Base-by-base conservation (phyloP, 2,888 invertebrate species). In the Idaea biselata region DNA sequence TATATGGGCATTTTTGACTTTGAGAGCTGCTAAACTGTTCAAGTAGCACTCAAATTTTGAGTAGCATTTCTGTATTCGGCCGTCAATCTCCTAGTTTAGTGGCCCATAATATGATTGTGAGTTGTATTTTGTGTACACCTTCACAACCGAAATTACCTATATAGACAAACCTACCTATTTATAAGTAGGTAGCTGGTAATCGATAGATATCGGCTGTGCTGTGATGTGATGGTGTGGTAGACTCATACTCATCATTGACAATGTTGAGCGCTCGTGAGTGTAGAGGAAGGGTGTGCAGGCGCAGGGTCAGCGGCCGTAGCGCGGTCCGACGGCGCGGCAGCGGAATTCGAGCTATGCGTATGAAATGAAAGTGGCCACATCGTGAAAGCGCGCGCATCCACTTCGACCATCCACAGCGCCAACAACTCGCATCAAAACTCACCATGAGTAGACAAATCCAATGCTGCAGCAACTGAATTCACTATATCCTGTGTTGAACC, bases 231-330 rank as follows among this genome's bases (percentile, higher is more conserved):
- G 44, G 8, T 44, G 14, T 44, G 8, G 44, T 8, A 32, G 32
- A 8, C 14, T 2, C 14, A 8, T 44, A 32, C 44, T 65, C 72
- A 69, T 71, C 76, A 76, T 69, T 75, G 77, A 74, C 76, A 77
- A 75, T 74, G 76, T 73, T 73, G 69, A 73, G 81, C 74, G 76
- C 81, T 83, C 80, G 78, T 86, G 82, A 63, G 73, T 82, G 74
- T 79, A 77, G 82, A 85, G 85, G 88, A 88, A 88, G 87, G 86
- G 88, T 86, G 88, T 92, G 86, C 86, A 80, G 81, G 84, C 83
- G 91, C 93, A 91, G 93, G 94, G 94, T 94, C 91, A 91, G 87
- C 91, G 91, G 82, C 89, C 91, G 89, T 86, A 73, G 84, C 81
- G 82, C 85, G 85, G 83, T 83, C 88, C 86, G 84, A 83, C 84